Conservation (phyloP, 2,888 invertebrate genomes). For the Leptarthrus brevirostris region DNA sequence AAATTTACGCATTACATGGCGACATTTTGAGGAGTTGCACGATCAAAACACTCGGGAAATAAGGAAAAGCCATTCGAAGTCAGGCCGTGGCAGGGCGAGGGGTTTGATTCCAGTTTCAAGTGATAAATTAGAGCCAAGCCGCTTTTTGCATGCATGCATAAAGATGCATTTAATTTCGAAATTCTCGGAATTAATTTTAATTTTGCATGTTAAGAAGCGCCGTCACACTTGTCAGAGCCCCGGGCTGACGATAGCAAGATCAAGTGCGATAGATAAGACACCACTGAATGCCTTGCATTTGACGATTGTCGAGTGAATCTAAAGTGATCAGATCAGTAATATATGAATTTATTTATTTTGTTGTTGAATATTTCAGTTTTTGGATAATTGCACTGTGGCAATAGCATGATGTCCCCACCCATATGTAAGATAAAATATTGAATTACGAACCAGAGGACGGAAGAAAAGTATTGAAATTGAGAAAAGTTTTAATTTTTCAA, state of each 20-base stretch:
- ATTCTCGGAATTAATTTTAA: slow-evolving; percentile 66
- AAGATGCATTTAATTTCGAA: slow-evolving; percentile 53
- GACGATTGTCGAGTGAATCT: too few relatives aligned
- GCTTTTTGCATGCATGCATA: slow-evolving; percentile 47
- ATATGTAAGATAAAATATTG: too few relatives aligned
- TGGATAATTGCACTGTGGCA: too few relatives aligned
- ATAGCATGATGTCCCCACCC: too few relatives aligned
- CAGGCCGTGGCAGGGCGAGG: too few relatives aligned
- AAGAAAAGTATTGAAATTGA: too few relatives aligned
- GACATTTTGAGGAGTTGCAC: slow-evolving; percentile 27
- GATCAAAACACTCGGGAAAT: not conserved
- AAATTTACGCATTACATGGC: slow-evolving; percentile 31
- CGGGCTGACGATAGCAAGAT: slow-evolving; percentile 31
- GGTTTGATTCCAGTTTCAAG: slow-evolving; percentile 40
- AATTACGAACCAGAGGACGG: too few relatives aligned
- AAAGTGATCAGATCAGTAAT: too few relatives aligned
- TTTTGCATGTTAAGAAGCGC: slow-evolving; percentile 61
- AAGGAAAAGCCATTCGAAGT: not conserved
- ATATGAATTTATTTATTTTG: too few relatives aligned
- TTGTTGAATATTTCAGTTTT: too few relatives aligned
- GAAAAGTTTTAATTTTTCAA: too few relatives aligned
- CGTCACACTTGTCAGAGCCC: slow-evolving; percentile 48
- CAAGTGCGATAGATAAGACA: slow-evolving; percentile 15
- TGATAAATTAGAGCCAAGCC: slow-evolving; percentile 38
- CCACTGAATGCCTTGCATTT: too few relatives aligned